Evolutionary conservation across 1,140 invertebrate genomes (phyloP).

Genomic region (Chrysopa pallens): DNA sequence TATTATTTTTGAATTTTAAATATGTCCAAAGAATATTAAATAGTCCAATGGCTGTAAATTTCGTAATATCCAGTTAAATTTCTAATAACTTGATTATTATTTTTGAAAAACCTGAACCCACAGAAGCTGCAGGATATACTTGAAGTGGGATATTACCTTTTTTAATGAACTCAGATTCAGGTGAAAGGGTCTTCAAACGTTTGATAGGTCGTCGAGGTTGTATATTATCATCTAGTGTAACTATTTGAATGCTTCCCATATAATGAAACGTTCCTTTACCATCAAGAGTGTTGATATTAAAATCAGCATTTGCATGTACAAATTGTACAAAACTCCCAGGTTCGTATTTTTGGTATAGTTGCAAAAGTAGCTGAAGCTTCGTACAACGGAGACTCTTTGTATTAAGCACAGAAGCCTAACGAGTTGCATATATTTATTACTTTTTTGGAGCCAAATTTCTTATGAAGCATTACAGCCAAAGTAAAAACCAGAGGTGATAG

Average conservation of each 20-base stretch:
- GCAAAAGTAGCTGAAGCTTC: too few relatives aligned
- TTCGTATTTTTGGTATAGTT: too few relatives aligned
- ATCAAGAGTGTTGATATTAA: slow-evolving; percentile 8
- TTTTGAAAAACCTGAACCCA: slow-evolving; percentile 2
- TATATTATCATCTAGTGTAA: slow-evolving; percentile 4
- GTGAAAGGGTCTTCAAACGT: slow-evolving; percentile 3
- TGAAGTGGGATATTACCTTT: slow-evolving; percentile 4
- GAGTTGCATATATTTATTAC: too few relatives aligned
- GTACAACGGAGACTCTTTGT: too few relatives aligned
- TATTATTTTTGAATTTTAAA: slow-evolving; percentile 5
- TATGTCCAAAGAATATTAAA: slow-evolving; percentile 5
- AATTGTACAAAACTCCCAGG: slow-evolving; percentile 12
- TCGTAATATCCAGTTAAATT: slow-evolving; percentile 1
- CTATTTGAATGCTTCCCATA: slow-evolving; percentile 9
- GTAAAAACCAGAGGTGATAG: too few relatives aligned
- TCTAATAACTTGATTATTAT: slow-evolving; percentile 1
- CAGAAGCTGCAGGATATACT: slow-evolving; percentile 4
- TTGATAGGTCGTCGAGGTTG: slow-evolving; percentile 4
- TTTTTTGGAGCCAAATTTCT: too few relatives aligned
- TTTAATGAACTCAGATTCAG: slow-evolving; percentile 4
- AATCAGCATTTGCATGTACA: slow-evolving; percentile 10
- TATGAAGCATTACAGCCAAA: too few relatives aligned
- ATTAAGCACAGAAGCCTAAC: too few relatives aligned
- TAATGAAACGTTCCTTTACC: slow-evolving; percentile 8
- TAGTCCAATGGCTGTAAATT: neutral